A percentile compares a stretch with the other conserved stretches of the same genome.
phyloP scores from a whole-genome alignment of 2,113 vertebrate species.

The Mionectes macconnelli region DNA sequence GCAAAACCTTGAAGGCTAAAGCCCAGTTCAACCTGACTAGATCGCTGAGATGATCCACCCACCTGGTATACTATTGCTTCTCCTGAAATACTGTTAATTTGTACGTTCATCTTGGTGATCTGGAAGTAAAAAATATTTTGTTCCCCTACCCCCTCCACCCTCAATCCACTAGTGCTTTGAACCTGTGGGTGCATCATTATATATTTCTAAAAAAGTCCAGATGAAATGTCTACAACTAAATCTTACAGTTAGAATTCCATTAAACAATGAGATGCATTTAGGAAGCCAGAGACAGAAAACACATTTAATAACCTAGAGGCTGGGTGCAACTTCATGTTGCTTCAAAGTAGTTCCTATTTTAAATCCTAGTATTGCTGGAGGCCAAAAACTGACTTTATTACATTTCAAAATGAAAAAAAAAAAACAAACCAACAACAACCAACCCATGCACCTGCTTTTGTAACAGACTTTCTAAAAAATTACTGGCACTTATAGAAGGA shows the following conservation, averaged over 20 bases:
- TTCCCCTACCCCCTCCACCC: rapidly evolving
- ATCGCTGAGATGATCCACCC: not conserved
- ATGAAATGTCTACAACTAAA: constrained; percentile 30
- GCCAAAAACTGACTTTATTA: constrained; percentile 53
- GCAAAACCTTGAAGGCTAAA: not conserved
- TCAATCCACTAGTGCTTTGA: not conserved
- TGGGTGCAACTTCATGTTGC: constrained; percentile 42
- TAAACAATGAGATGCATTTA: constrained; percentile 49
- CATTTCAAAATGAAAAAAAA: constrained; percentile 56
- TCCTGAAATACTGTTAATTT: not conserved
- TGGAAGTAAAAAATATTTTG: not conserved
- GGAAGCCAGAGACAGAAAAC: constrained; percentile 49
- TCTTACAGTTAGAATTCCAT: constrained; percentile 32
- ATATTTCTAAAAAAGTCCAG: constrained; percentile 27
- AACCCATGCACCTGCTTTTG: constrained; percentile 22
- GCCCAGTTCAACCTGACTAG: not conserved
- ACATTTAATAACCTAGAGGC: constrained; percentile 57
- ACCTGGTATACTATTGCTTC: not conserved
- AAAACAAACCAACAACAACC: not conserved
- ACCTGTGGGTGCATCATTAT: not conserved
- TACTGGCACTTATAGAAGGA: constrained; percentile 33
- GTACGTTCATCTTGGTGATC: not conserved
- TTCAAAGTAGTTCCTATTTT: constrained; percentile 63
- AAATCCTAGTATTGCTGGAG: constrained; percentile 47
- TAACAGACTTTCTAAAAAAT: not conserved